Base-by-base conservation (phyloP, 2,888 invertebrate genomes). In the Drosophila testacea region DNA sequence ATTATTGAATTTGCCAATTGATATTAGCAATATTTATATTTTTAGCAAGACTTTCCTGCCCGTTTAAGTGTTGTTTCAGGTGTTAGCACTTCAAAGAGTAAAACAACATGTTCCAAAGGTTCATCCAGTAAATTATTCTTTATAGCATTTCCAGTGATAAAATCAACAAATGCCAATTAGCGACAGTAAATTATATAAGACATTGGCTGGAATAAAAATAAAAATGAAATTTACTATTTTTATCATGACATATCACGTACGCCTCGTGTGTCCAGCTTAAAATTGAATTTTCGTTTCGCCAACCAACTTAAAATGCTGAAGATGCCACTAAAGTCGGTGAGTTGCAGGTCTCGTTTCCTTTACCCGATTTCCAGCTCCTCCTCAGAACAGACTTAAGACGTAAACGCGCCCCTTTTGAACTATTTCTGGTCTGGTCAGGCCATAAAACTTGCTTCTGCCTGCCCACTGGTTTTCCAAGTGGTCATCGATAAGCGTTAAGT, bases 111-210 rank as follows among this genome's bases (percentile, higher is more conserved):
- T 60, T 75, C 56, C 69, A 75, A 75, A 75, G 60, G 76, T 79
- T 52, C 34, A 54, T 46, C 36, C 46, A 47, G 42, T 48, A 27
- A 46, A 27, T n/a, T 50, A 4, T 57, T 76, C 42, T 57, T 88
- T 63, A 69, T 81, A 39, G 74, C 70, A 61, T 36, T 65, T 44
- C 42, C 28, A 56, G 13, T 47, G 61, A 83, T 81, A 64, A 63
- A 46, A 77, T 56, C 73, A 83, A 68, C 64, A 66, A 69, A 59
- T 6, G 64, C 70, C 79, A 82, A 82, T 82, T 83, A 89, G 82
- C 61, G 66, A 32, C 69, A 27, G 65, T 81, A 69, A 87, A 87
- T 51, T 65, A 57, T 55, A 32, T 63, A 39, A 30, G 79, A 39
- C 47, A 28, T 36, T 13, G 41, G 6, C 34, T 32, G 11, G 32